These are phyloP conservation scores for Seira ritae DNA, from an alignment of 2,888 invertebrate genomes.

Conservation along the genomic window DNA sequence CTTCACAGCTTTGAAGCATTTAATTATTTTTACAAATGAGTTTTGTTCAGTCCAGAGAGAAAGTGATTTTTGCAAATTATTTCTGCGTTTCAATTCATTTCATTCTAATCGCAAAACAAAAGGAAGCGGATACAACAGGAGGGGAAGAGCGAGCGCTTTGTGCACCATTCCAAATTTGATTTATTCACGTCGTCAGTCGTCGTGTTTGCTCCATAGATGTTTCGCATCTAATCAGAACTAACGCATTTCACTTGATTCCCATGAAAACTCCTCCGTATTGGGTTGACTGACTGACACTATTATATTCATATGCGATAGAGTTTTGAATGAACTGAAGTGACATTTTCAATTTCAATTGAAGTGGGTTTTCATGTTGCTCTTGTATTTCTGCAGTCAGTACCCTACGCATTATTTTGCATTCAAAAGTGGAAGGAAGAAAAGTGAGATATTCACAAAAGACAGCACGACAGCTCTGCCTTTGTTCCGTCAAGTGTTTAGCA, in stretches of 20 bases:
- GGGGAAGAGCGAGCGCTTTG: conserved; percentile 4
- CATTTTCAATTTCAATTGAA: conserved; percentile 21
- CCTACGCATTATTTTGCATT: neutral
- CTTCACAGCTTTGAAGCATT: neutral
- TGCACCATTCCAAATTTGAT: conserved; percentile 6
- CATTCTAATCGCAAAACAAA: neutral
- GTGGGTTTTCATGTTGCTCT: conserved; percentile 11
- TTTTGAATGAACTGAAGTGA: conserved; percentile 5
- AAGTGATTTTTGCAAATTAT: conserved; percentile 5
- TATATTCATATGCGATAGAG: too few relatives aligned
- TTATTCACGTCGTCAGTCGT: neutral
- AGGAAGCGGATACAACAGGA: conserved; percentile 11
- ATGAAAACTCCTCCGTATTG: neutral
- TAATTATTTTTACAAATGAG: conserved; percentile 8
- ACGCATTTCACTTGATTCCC: neutral
- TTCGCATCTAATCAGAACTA: too few relatives aligned
- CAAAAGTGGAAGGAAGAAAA: neutral
- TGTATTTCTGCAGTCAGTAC: neutral
- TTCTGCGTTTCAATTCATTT: conserved; percentile 4
- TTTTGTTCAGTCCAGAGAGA: conserved; percentile 1
- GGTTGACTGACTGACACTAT: conserved; percentile 19
- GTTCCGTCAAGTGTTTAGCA: conserved; percentile 27
- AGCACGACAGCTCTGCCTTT: conserved; percentile 12
- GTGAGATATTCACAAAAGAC: conserved; percentile 28
- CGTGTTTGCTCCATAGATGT: too few relatives aligned